Percentiles rank a stretch among this genome's conserved stretches.
These are phyloP conservation scores for Colletes gigas DNA, from an alignment of 1,140 invertebrate genomes.

Conservation along the genomic window DNA sequence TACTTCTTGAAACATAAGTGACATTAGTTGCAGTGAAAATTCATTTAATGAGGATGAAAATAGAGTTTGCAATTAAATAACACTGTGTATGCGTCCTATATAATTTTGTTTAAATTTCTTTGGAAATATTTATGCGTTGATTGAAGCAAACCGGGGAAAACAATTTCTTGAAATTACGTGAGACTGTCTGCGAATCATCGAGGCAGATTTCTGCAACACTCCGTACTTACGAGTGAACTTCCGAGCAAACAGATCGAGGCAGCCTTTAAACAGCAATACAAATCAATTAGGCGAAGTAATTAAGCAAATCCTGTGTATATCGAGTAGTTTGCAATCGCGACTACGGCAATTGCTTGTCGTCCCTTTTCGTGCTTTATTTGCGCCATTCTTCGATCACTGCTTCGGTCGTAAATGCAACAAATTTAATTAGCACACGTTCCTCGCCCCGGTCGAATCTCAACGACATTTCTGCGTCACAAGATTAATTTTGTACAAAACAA, in stretches of 20 bases:
- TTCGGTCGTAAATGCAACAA: slow-evolving; percentile 26
- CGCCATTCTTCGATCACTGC: slow-evolving; percentile 2
- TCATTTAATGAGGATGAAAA: too few relatives aligned
- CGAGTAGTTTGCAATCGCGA: background rate
- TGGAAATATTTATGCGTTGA: too few relatives aligned
- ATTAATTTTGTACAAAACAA: background rate
- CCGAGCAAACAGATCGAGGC: background rate
- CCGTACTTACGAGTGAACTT: background rate
- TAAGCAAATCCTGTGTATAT: slow-evolving; percentile 26
- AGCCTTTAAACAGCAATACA: slow-evolving; percentile 21
- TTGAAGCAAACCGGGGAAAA: background rate
- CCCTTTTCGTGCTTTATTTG: slow-evolving; percentile 13
- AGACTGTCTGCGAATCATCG: background rate
- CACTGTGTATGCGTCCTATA: too few relatives aligned
- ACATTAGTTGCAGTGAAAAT: too few relatives aligned
- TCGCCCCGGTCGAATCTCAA: slow-evolving; percentile 1
- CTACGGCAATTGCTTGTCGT: slow-evolving; percentile 17
- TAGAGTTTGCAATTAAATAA: too few relatives aligned
- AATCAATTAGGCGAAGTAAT: slow-evolving; percentile 35
- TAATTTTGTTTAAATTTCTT: too few relatives aligned
- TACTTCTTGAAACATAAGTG: too few relatives aligned
- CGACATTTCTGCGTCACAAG: background rate
- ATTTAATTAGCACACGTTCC: slow-evolving; percentile 26
- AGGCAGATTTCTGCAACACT: background rate
- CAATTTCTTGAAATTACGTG: background rate